These are phyloP conservation scores for Vireo griseus DNA, from an alignment of 2,797 vertebrate species.

Conservation along the genomic window DNA sequence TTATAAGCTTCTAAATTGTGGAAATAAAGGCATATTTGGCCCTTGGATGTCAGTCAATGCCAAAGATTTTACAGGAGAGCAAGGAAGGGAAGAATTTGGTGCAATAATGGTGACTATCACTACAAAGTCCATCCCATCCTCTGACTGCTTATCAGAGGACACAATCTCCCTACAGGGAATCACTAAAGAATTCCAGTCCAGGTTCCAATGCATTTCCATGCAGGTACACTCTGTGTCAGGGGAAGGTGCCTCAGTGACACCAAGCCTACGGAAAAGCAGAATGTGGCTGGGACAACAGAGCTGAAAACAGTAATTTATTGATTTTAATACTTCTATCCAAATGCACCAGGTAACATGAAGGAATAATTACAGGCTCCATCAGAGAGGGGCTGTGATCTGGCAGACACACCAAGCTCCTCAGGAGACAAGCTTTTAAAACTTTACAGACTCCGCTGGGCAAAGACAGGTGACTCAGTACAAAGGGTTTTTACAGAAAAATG, in stretches of 20 bases:
- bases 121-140: neutral
- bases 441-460: neutral
- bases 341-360: neutral
- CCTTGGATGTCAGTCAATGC: neutral
- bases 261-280: neutral
- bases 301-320: slow-evolving; percentile 4
- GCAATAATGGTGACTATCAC: neutral
- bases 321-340: slow-evolving; percentile 2
- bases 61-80: neutral
- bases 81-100: neutral
- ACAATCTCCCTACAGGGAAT: neutral
- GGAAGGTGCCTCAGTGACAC: neutral
- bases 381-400: slow-evolving; percentile 2
- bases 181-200: neutral
- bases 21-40: neutral
- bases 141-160: neutral
- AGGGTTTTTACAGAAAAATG: neutral
- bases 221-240: neutral
- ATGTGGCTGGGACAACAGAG: neutral
- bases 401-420: slow-evolving; percentile 4
- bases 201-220: neutral
- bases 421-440: neutral
- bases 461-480: neutral
- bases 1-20: neutral
- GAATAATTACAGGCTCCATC: slow-evolving; percentile 1